Base-by-base conservation (phyloP, 2,113 vertebrate genomes). In the Dromaius novaehollandiae region DNA sequence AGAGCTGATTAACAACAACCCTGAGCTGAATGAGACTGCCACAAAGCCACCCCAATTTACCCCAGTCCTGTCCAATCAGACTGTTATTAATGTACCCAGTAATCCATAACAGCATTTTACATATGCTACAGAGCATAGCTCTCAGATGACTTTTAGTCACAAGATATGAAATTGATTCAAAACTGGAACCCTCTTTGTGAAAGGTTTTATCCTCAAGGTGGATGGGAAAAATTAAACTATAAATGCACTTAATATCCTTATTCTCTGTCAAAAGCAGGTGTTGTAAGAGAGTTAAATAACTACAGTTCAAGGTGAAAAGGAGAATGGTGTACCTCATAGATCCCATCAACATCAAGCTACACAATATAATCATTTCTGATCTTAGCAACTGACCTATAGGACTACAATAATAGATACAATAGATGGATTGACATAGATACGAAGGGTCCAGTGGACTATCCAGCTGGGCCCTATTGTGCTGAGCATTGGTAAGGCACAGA, bases 81-180 rank as follows among this genome's bases (percentile, higher is more conserved):
- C 25, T 30, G 13, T 42, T 42, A 65, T 3, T n/a, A 28, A 30
- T 15, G 40, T 36, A 75, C n/a, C 20, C 0, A 0, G 26, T 38
- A 60, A 71, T 2, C 2, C 46, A 51, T 18, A 83, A 65, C 21
- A 66, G 32, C 32, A n/a, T 70, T 80, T 93, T 70, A 32, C 11
- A n/a, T 26, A 13, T 32, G 17, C 12, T 13, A 22, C 66, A 21
- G 19, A 32, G 66, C 42, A 69, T 46, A 46, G 42, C n/a, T 46
- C 66, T 21, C 42, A 32, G 42, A 46, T 44, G 66, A 44, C 26
- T 88, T 82, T 51, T 40, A 55, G 40, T n/a, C 63, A 56, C 7
- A 56, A 68, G 18, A 36, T 15, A 53, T 3, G 14, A 74, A 71
- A 40, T 26, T 40, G 32, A 63, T 89, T 86, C 86, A 38, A 86